Base-by-base conservation (phyloP, 1,140 invertebrate genomes). In the Drosophila azteca region DNA sequence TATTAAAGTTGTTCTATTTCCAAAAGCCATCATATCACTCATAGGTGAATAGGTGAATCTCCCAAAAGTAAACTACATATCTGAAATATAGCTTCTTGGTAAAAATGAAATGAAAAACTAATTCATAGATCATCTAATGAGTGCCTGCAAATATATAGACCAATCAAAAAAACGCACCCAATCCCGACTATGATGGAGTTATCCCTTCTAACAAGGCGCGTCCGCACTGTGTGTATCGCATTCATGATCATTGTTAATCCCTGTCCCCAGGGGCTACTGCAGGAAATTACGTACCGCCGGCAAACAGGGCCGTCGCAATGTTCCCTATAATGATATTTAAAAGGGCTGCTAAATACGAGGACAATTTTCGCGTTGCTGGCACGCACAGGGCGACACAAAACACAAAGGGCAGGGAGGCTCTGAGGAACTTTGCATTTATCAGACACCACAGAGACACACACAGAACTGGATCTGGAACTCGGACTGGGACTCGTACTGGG, bases 241-340 rank as follows among this genome's bases (percentile, higher is more conserved):
- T 64, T 77, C 55, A 75, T 64, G 64, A 60, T 58, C 71, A 39
- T 46, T 74, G 71, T 74, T 74, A 64, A 63, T 45, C 51, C 15
- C 39, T 74, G 51, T 58, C 41, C 26, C 49, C 15, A 43, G 52
- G 46, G 72, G 82, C 82, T 85, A 85, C 82, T 68, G 82, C 51
- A 68, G 48, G 62, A 71, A 85, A 87, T 85, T 78, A 85, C 82
- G 78, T 85, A 46, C 65, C 55, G 58, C 62, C 66, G 73, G 35
- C 57, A 63, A 61, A 74, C 67, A 79, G 78, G 65, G 50, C 75
- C 55, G 39, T 60, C 54, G 52, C 59, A 48, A 46, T 46, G 50
- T 57, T 60, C 49, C 41, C 82, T 85, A 85, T 85, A 85, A 85
- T 85, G 83, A 85, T 82, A 88, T 85, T 85, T 82, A 85, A 85